Conservation (phyloP, 2,113 vertebrate species). For the Nesogale talazaci region DNA sequence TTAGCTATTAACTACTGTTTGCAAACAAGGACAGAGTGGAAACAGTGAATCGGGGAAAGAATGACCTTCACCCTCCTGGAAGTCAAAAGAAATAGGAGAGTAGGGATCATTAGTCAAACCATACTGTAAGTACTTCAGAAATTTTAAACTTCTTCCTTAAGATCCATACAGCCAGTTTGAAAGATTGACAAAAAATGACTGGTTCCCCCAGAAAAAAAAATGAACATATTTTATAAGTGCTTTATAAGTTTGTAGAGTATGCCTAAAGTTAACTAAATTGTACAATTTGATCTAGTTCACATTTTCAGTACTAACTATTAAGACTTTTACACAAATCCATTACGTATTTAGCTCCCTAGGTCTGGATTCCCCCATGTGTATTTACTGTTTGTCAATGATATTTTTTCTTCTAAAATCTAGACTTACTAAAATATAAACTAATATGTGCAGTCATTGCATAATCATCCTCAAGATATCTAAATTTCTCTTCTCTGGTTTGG, state of each 20-base stretch:
- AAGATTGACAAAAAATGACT: slow-evolving; percentile 30
- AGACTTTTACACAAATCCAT: background rate
- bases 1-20: slow-evolving; percentile 65
- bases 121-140: slow-evolving; percentile 32
- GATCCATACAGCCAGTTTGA: background rate
- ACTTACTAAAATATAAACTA: background rate
- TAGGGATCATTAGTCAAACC: background rate
- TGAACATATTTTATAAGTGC: background rate
- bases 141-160: slow-evolving; percentile 29
- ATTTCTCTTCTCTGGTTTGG: background rate
- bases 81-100: background rate
- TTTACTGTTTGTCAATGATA: background rate
- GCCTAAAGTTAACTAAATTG: background rate
- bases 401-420: background rate
- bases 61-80: background rate
- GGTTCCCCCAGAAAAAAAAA: background rate
- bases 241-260: background rate
- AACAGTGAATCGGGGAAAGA: slow-evolving; percentile 18
- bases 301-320: slow-evolving; percentile 18
- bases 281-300: background rate
- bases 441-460: background rate
- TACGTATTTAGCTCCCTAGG: background rate
- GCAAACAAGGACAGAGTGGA: slow-evolving; percentile 55
- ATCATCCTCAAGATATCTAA: background rate
- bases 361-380: background rate